Evolutionary conservation across 37 sponge, comb jelly and placozoan genomes (phyloP), one percentile per base, ranked within the genome.

Genomic region (Spongilla lacustris): DNA sequence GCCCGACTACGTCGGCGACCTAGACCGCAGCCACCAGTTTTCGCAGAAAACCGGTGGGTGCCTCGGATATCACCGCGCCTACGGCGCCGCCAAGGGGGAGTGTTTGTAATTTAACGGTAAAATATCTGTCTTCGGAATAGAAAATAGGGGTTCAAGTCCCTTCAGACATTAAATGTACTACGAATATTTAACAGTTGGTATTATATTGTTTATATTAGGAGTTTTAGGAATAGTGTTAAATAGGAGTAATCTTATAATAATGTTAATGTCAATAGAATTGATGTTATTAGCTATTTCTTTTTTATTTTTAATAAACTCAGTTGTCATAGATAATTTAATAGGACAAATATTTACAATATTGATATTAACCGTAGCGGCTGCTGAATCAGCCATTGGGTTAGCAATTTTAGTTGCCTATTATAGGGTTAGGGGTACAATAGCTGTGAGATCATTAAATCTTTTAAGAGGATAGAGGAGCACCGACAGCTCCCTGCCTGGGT

Each of bases 181-280:
- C 68, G 87, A 87, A 41, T 86, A 84, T 84, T 72, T 88, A 79
- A 84, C 80, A 66, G 67, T 84, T 22, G 89, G 81, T 25, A 70
- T 85, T 33, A 35, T 88, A 73, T 81, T 92, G 77, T 92, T 88
- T 78, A 69, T 88, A 34, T 76, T 92, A 48, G 93, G 93, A 4
- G 77, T 88, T 29, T 78, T 92, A 37, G 93, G 93, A 67, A 73
- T 92, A 27, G 82, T 92, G 25, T 81, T 92, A 76, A 92, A 92
- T 92, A 85, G 93, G 71, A 92, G 83, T 37, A 92, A 85, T 73
- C 37, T 92, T 48, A 89, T 92, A 75, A 92, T 92, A 84, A 85
- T 92, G 82, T 81, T 92, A 82, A 92, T 92, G 93, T 92, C 86
- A 22, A 88, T 92, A 68, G 93, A 92, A 81, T 85, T 92, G 50